These are phyloP conservation scores for Petroica traversi DNA, from an alignment of 2,113 vertebrate species.

Conservation along the genomic window DNA sequence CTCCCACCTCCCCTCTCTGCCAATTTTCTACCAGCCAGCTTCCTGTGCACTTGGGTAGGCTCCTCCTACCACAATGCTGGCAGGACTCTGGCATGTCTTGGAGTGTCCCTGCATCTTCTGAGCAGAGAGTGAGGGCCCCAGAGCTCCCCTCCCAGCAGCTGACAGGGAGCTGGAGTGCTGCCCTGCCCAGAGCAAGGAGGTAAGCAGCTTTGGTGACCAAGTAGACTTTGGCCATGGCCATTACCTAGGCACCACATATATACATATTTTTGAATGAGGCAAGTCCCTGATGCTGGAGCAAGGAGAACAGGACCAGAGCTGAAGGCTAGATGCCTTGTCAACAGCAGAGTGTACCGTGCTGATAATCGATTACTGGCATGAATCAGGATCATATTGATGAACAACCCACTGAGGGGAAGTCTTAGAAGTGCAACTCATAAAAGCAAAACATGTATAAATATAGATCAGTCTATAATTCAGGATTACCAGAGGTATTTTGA, in stretches of 20 bases:
- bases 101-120: not conserved
- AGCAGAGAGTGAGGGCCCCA: not conserved
- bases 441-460: not conserved
- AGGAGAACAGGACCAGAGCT: not conserved
- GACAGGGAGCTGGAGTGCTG: not conserved
- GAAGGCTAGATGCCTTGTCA: not conserved
- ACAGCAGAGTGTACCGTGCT: not conserved
- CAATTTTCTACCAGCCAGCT: not conserved
- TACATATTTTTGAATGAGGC: not conserved
- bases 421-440: not conserved
- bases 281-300: not conserved
- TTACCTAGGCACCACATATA: not conserved
- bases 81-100: not conserved
- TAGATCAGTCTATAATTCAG: slow-evolving; percentile 16
- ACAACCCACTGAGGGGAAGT: not conserved
- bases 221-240: not conserved
- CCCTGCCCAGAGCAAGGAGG: not conserved
- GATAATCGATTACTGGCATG: not conserved
- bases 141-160: not conserved
- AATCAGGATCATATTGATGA: not conserved
- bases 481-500: not conserved
- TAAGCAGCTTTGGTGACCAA: not conserved
- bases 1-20: not conserved
- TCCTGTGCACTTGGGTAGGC: not conserved
- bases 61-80: not conserved